phyloP scores from a whole-genome alignment of 2,888 invertebrate species.

The Synanthedon myopaeformis region DNA sequence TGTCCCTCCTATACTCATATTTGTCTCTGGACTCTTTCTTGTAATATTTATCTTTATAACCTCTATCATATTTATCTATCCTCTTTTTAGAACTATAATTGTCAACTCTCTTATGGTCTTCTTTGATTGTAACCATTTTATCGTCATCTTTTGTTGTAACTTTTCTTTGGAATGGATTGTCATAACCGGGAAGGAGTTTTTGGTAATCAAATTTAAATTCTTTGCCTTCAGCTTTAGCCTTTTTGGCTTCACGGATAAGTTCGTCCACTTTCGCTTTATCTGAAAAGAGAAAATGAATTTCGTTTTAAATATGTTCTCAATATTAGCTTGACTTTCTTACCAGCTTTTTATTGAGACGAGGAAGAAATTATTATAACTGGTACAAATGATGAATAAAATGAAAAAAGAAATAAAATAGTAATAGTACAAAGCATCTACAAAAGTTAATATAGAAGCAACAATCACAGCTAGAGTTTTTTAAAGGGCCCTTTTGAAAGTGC shows the following conservation, averaged over 20 bases:
- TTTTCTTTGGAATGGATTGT: constrained; percentile 52
- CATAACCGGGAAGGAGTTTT: constrained; percentile 52
- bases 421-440: neutral
- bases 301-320: neutral
- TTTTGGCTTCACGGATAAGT: constrained; percentile 54
- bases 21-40: constrained; percentile 18
- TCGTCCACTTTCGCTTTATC: constrained; percentile 54
- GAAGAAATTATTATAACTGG: neutral
- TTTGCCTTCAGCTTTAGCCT: constrained; percentile 49
- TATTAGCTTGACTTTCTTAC: neutral
- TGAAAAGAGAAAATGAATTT: constrained; percentile 16
- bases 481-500: no score
- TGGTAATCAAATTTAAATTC: constrained; percentile 58
- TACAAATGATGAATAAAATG: neutral
- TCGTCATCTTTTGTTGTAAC: constrained; percentile 6
- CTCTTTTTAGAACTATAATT: constrained; percentile 12
- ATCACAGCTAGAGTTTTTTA: no score
- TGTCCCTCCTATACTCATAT: constrained; percentile 11
- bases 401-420: neutral
- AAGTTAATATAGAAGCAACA: no score
- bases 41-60: constrained; percentile 4
- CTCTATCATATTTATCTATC: constrained; percentile 17
- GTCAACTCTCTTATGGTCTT: constrained; percentile 10
- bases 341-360: neutral
- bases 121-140: constrained; percentile 9